Base-by-base conservation (phyloP, 1,140 invertebrate genomes). In the Lepidotrigona ventralis region DNA sequence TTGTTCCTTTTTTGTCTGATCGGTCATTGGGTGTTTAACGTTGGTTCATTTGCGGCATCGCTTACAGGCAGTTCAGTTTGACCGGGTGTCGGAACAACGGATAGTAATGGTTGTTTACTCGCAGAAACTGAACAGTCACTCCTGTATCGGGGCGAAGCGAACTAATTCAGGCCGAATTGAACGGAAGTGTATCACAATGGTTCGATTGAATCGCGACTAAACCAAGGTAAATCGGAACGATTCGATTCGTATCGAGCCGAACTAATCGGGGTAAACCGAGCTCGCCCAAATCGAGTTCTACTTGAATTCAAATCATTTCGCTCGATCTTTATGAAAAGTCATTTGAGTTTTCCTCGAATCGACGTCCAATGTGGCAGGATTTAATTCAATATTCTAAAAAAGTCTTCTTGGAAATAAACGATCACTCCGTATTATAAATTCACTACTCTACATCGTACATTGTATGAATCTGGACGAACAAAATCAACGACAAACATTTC, bases 141-240 rank as follows among this genome's bases (percentile, higher is more conserved):
- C 23, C 8, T 53, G 69, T 17, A 51, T 26, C 33, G 39, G 9
- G 3, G 15, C 69, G n/a, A n/a, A 14, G 29, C 68, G 39, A 51
- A 69, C 39, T 69, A 23, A 69, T 69, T 69, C 68, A 15, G 68
- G 23, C 17, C 46, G 46, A 71, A 71, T 71, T 9, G 69, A 71
- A 71, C 23, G 46, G 39, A 26, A 51, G 21, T 51, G 69, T 46
- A 19, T 51, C 46, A 53, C 69, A 19, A 23, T 26, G n/a, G 68
- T 70, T 46, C 6, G 21, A 70, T 15, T n/a, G 39, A 70, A 70
- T 68, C 29, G 58, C 6, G 11, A 21, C 29, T 70, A 46, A 69
- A 39, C 21, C 66, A 21, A 26, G 60, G 60, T 14, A 46, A 46
- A 69, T 23, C 19, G 5, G 14, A 23, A 46, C 39, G 39, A 46